Conservation (phyloP, 2,113 vertebrate species). For the Poeciliopsis turrubarensis region DNA sequence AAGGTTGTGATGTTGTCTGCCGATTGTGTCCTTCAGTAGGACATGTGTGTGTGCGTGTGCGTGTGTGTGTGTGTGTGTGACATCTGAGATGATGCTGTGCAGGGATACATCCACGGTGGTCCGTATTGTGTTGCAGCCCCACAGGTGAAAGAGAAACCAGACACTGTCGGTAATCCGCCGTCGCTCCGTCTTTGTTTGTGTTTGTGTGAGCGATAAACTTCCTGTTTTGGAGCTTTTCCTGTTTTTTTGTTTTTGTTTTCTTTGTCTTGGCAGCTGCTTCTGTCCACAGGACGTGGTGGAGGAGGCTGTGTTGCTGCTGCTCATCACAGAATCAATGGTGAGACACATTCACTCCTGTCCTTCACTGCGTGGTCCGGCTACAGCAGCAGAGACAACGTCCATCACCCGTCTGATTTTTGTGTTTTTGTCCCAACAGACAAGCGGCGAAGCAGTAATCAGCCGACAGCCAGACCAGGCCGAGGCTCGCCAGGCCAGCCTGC, state of each 20-base stretch:
- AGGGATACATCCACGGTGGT: constrained; percentile 55
- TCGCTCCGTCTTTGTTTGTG: constrained; percentile 38
- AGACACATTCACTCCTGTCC: constrained; percentile 62
- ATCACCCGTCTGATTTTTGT: background rate
- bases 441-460: constrained; percentile 92
- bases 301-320: constrained; percentile 93
- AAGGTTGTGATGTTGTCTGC: constrained; percentile 21
- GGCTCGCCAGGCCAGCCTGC: constrained; percentile 87
- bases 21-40: constrained; percentile 29
- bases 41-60: constrained; percentile 17
- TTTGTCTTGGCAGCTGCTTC: constrained; percentile 84
- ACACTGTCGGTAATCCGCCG: constrained; percentile 46
- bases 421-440: constrained; percentile 81
- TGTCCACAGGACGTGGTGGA: constrained; percentile 98
- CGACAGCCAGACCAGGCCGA: constrained; percentile 90
- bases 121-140: constrained; percentile 68
- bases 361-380: background rate
- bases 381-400: background rate
- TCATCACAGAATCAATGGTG: constrained; percentile 99
- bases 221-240: constrained; percentile 54
- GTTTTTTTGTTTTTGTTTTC: constrained; percentile 72
- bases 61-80: constrained; percentile 15
- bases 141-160: constrained; percentile 66
- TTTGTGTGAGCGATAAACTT: constrained; percentile 44
- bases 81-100: constrained; percentile 60